These are phyloP conservation scores for Phaethornis superciliosus DNA, from an alignment of 2,113 vertebrate genomes.

Conservation along the genomic window DNA sequence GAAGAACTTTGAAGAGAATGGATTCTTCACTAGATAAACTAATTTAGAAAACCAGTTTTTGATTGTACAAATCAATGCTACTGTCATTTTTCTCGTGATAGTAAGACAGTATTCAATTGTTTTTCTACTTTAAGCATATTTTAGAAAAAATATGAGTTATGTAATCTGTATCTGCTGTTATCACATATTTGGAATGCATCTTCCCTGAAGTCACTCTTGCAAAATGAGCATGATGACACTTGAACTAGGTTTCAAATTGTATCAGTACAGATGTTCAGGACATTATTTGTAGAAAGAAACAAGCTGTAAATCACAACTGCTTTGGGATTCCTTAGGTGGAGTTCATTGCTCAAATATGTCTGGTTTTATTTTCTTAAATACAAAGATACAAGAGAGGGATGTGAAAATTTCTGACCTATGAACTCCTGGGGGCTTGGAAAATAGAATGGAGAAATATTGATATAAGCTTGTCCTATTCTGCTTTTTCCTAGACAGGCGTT, in stretches of 20 bases:
- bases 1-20: background rate
- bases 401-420: background rate
- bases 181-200: background rate
- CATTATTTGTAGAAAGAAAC: background rate
- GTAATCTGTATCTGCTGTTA: background rate
- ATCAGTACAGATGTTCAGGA: background rate
- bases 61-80: background rate
- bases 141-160: background rate
- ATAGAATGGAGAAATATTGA: background rate
- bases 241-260: background rate
- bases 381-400: background rate
- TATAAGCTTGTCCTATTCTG: background rate
- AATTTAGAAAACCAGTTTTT: background rate
- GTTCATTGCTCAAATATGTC: background rate
- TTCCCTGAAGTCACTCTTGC: background rate
- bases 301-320: background rate
- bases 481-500: background rate
- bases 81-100: background rate
- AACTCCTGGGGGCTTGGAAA: background rate
- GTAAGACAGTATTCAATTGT: background rate
- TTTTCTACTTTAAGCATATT: background rate
- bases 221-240: background rate
- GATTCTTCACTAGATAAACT: background rate
- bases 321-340: background rate
- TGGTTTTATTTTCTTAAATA: background rate